Evolutionary conservation across 2,888 invertebrate species (phyloP).

Genomic region (Phyto melanocephala): DNA sequence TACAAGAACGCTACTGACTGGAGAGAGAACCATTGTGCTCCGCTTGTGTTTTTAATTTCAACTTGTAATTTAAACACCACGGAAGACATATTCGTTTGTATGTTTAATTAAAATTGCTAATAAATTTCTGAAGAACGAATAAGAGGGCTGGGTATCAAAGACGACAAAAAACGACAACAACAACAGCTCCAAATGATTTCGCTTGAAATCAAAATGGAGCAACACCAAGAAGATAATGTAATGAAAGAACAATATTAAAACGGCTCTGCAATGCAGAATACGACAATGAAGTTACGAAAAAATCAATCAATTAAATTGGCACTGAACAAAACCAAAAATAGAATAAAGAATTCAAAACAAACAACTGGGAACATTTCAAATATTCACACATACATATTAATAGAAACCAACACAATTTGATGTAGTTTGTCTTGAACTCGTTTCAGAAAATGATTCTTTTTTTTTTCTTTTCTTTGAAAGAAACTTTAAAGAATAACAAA

Average conservation of each 20-base stretch:
- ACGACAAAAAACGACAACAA: constrained; percentile 3
- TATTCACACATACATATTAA: constrained; percentile 12
- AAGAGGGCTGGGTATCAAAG: constrained; percentile 24
- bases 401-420: constrained; percentile 40
- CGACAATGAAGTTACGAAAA: constrained; percentile 25
- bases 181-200: neutral
- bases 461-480: neutral
- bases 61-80: neutral
- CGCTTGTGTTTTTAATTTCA: neutral
- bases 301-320: constrained; percentile 63
- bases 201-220: constrained; percentile 47
- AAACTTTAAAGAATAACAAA: neutral
- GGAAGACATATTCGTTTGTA: neutral
- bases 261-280: constrained; percentile 35
- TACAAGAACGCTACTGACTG: too few species aligned
- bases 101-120: constrained; percentile 59
- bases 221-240: constrained; percentile 4
- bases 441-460: constrained; percentile 40
- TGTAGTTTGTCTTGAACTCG: constrained; percentile 46
- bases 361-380: constrained; percentile 28
- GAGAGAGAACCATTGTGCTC: neutral
- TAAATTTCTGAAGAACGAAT: constrained; percentile 49
- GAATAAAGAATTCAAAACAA: constrained; percentile 15
- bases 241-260: constrained; percentile 26
- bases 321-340: constrained; percentile 41